These are phyloP conservation scores for Chloroceryle amazona DNA, from an alignment of 2,797 vertebrate genomes.

Conservation along the genomic window DNA sequence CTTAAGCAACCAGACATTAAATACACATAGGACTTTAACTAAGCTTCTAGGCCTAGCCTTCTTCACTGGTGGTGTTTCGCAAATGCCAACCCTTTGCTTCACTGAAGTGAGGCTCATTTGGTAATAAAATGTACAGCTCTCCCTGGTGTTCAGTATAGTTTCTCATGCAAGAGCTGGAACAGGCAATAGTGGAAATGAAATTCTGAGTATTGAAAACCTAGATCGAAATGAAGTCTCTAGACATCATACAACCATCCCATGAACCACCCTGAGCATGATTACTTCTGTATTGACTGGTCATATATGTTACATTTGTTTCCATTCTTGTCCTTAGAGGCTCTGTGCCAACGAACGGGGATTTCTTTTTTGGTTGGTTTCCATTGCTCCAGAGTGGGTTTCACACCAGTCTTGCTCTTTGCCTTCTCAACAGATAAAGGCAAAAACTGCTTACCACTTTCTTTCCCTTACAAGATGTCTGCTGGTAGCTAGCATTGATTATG, in stretches of 20 bases:
- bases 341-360: fast-evolving
- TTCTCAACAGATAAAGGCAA: neutral
- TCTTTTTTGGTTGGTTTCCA: neutral
- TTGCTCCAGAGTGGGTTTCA: neutral
- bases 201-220: neutral
- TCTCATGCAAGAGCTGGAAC: neutral
- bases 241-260: neutral
- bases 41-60: neutral
- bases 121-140: neutral
- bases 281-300: neutral
- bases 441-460: neutral
- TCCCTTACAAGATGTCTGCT: neutral
- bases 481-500: neutral
- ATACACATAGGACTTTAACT: neutral
- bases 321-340: neutral
- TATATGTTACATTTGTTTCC: neutral
- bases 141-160: neutral
- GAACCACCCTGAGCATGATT: neutral
- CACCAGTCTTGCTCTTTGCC: neutral
- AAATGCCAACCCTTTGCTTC: neutral
- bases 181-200: neutral
- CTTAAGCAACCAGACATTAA: neutral
- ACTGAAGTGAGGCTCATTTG: neutral
- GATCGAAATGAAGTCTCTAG: neutral
- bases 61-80: neutral